A percentile compares a stretch with the other conserved stretches of the same genome.
phyloP scores from a whole-genome alignment of 2,797 vertebrate genomes.

The Menidia menidia region DNA sequence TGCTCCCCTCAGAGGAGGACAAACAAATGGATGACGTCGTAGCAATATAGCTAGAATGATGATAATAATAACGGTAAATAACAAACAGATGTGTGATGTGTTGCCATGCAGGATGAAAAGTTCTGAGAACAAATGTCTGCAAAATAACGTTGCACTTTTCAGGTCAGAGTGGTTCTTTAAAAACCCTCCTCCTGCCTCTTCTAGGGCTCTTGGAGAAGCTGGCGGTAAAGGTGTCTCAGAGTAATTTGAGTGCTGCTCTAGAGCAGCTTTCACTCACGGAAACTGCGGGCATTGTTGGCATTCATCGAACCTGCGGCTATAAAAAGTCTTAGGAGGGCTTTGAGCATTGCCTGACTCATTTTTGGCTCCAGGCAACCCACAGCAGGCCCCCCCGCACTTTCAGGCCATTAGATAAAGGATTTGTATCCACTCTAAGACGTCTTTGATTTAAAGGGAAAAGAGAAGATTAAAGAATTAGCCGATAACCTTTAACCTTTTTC shows the following conservation, averaged over 20 bases:
- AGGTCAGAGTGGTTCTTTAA: conserved; percentile 37
- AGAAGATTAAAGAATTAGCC: conserved; percentile 32
- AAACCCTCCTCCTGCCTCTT: conserved; percentile 20
- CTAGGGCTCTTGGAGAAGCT: conserved; percentile 9
- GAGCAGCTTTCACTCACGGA: conserved; percentile 46
- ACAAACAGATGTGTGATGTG: background rate
- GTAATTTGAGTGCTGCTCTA: conserved; percentile 30
- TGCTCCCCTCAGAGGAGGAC: too few species aligned
- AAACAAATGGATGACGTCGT: too few species aligned
- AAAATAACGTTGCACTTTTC: background rate
- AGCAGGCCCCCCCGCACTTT: conserved; percentile 49
- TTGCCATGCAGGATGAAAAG: background rate
- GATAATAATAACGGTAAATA: background rate
- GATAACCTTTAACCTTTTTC: conserved; percentile 11
- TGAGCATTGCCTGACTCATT: conserved; percentile 60
- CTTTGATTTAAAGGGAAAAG: conserved; percentile 21
- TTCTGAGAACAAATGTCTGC: background rate
- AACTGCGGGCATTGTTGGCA: conserved; percentile 59
- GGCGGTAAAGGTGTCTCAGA: conserved; percentile 42
- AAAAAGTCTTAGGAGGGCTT: conserved; percentile 58
- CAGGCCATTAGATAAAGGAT: conserved; percentile 58
- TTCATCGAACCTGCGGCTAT: conserved; percentile 60
- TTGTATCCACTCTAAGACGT: conserved; percentile 46
- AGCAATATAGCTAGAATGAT: too few species aligned
- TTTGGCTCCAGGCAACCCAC: conserved; percentile 48